Evolutionary conservation across 1,140 invertebrate species (phyloP), one percentile per base, ranked within the genome.

Genomic region (Elysia chlorotica): DNA sequence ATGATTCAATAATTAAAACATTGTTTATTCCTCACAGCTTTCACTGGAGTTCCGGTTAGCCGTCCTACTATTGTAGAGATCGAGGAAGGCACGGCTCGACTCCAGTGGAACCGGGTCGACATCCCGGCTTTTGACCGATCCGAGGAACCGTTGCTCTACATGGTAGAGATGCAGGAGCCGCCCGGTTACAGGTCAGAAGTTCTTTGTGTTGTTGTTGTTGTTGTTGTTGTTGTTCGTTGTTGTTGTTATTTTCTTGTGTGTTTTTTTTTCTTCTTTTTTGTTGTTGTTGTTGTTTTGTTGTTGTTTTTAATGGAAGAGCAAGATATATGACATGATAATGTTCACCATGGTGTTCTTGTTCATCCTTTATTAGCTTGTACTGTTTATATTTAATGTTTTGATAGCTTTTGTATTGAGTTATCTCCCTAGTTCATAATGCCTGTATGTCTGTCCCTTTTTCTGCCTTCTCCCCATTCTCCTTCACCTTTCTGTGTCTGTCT

Each of bases 51-150:
- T 1, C 82, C 83, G 23, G 73, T 85, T 14, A 72, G 69, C 30
- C 66, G 82, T 57, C 83, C 83, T 23, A 71, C 77, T 33, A 85
- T 85, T 17, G 62, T 76, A 14, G 82, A 85, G 37, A 79, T 83
- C 35, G 82, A 84, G 23, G 78, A 81, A 38, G 72, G 72, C 2
- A 71, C 75, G 1, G 79, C 80, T 14, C 75, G 78, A 25, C 71
- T 85, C 57, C 71, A 71, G 31, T 85, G 83, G 83, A 67, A 77
- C 14, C 74, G 82, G 31, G 80, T 85, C 6, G 76, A 85, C 67
- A 78, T 85, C 17, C 83, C 83, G 17, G 36, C 79, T 30, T 81
- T 80, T 71, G 70, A 68, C 19, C 28, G 70, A 2, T 74, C 74
- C 35, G 81, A 85, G 3, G 73, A 82, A 25, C 78, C 78, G 3